Evolutionary conservation across 2,797 vertebrate genomes (phyloP), one percentile per base, ranked within the genome.

Genomic region (Corythornis leucogaster): DNA sequence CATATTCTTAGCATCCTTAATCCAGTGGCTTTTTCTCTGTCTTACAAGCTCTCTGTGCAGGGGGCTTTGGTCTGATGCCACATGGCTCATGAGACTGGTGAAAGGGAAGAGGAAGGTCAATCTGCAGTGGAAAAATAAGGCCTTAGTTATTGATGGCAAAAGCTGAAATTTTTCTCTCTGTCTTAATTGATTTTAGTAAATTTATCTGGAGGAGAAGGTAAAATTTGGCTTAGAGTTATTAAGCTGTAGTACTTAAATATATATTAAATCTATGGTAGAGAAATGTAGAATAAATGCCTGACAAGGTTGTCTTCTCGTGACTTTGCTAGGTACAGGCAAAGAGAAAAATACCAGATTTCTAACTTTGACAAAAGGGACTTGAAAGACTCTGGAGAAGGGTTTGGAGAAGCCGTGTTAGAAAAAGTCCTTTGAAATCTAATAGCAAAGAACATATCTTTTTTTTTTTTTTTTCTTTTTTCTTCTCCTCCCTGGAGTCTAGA

Each of bases 171-270:
- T 69, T 94, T 85, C 82, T 78, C 22, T 78, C 61, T 38, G 35
- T 30, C 80, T 63, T 93, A 93, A 95, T 88, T 90, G 89, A 88
- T 94, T 92, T 90, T 84, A 61, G 68, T 74, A 85, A 90, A 80
- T 92, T 74, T 89, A 84, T 74, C 89, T 70, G 64, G 53, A 76
- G 55, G 62, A 62, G 35, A n/a, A 92, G 75, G 78, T 48, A 86
- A 73, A 82, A 87, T 83, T 79, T 91, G 64, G 63, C 80, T 91
- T 92, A 80, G 42, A 80, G 53, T 76, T 68, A 94, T 76, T 90
- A 86, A 85, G 54, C 43, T 43, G 35, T 53, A 50, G 42, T 69
- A 13, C 71, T 90, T 91, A 76, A 87, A 82, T 69, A 46, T 26
- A 12, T 68, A 85, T 82, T 80, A 83, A 83, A 84, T 82, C 75